Conservation (phyloP, 2,113 vertebrate species). For the Chrysemys picta region DNA sequence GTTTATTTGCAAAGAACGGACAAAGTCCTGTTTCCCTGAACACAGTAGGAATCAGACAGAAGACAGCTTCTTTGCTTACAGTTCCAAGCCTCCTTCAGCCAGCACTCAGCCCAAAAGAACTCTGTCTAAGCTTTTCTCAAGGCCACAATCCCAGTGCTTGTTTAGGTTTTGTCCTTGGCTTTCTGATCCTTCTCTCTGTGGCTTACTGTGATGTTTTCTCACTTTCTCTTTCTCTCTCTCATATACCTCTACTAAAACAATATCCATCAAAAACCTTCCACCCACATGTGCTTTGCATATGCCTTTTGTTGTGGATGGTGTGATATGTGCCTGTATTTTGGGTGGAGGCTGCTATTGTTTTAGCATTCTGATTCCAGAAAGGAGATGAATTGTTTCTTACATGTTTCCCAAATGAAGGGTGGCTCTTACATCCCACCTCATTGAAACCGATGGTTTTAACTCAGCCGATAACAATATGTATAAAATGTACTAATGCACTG, state of each 20-base stretch:
- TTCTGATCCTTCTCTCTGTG: no score
- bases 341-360: neutral
- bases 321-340: neutral
- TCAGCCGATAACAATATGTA: neutral
- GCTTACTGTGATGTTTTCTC: neutral
- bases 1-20: no score
- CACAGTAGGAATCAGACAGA: neutral
- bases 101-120: no score
- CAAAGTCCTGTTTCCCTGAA: no score
- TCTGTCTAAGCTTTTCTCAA: neutral
- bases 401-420: neutral
- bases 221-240: neutral
- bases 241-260: neutral
- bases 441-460: no score
- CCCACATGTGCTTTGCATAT: neutral
- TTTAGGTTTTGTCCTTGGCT: neutral
- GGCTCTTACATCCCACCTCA: neutral
- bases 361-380: neutral
- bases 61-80: neutral
- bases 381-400: neutral
- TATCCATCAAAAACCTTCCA: neutral
- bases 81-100: neutral
- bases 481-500: neutral
- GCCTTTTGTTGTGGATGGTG: neutral
- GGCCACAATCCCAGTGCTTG: neutral